A percentile compares a stretch with the other conserved stretches of the same genome.
Evolutionary conservation across 1,140 invertebrate genomes (phyloP).

Genomic region (Lepidotrigona ventralis): DNA sequence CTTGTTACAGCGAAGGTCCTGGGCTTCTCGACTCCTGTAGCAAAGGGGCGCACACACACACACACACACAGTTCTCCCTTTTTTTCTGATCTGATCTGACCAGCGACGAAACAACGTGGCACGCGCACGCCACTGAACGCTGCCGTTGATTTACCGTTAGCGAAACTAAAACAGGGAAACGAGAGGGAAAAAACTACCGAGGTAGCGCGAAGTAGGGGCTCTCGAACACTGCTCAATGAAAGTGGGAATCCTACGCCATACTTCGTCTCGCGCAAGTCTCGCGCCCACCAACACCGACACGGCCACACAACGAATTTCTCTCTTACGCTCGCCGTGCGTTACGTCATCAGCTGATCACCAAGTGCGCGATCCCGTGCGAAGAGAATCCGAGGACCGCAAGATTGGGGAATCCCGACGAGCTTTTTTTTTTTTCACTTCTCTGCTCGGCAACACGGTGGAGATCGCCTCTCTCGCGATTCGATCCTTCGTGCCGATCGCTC

Average conservation of each 20-base stretch:
- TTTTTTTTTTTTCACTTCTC: neutral
- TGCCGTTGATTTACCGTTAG: neutral
- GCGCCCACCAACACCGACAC: slow-evolving; percentile 62
- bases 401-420: neutral
- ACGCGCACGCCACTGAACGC: neutral
- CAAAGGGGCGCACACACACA: too few relatives aligned
- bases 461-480: neutral
- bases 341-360: slow-evolving; percentile 77
- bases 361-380: neutral
- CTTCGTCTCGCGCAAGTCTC: slow-evolving; percentile 58
- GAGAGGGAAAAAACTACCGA: neutral
- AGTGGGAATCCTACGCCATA: slow-evolving; percentile 69
- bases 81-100: neutral
- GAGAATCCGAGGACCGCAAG: neutral
- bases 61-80: too few relatives aligned
- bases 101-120: neutral
- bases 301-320: slow-evolving; percentile 50
- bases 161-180: neutral
- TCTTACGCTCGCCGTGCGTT: slow-evolving; percentile 67
- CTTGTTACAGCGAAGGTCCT: neutral
- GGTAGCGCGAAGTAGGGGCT: neutral
- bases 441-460: neutral
- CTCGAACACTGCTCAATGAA: slow-evolving; percentile 40
- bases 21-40: too few relatives aligned
- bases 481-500: slow-evolving; percentile 13